Evolutionary conservation across 2,113 vertebrate genomes (phyloP).

Genomic region (Daboia siamensis): DNA sequence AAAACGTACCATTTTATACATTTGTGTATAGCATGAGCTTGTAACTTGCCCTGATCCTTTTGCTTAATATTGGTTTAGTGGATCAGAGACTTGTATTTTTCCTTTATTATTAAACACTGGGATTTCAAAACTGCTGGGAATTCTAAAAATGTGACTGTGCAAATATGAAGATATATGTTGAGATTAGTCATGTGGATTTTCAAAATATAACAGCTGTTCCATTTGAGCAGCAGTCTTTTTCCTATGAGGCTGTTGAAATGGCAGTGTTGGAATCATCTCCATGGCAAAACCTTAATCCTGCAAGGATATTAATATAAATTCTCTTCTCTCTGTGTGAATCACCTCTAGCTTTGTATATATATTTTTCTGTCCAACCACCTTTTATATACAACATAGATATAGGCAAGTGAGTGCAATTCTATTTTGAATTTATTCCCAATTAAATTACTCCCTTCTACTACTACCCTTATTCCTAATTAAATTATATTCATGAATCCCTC

Average conservation of each 20-base stretch:
- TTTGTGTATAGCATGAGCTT: neutral
- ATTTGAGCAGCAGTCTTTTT: neutral
- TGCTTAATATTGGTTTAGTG: neutral
- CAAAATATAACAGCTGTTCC: neutral
- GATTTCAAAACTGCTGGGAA: neutral
- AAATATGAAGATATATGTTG: neutral
- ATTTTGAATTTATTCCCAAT: neutral
- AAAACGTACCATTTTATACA: neutral
- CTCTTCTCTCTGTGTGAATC: neutral
- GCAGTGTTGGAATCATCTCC: neutral
- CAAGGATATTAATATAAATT: neutral
- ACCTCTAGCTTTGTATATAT: neutral
- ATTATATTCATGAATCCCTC: neutral
- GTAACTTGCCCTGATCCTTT: neutral
- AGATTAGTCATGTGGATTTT: neutral
- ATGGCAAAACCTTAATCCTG: neutral
- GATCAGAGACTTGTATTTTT: neutral
- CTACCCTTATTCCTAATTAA: neutral
- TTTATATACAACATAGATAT: neutral
- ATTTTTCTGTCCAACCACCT: neutral
- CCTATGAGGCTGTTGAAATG: neutral
- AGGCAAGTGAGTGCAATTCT: neutral
- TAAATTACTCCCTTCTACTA: neutral
- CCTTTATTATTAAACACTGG: neutral
- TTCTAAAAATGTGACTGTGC: neutral